Evolutionary conservation across 2,797 vertebrate genomes (phyloP), one percentile per base, ranked within the genome.

Genomic region (Acestrorhynchus altus): DNA sequence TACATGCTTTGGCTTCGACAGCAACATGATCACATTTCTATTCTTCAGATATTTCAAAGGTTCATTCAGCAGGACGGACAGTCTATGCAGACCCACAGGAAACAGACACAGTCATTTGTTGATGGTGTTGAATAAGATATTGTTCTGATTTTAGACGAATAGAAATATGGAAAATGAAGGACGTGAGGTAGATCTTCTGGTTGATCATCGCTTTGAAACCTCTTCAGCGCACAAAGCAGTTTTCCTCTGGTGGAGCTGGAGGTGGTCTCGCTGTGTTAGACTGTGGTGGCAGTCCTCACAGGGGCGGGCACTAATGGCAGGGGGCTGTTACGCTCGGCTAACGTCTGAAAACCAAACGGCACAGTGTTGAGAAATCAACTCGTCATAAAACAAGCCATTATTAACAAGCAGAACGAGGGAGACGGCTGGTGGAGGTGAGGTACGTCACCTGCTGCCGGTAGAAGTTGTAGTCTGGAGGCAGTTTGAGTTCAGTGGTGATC

Each of bases 221-320:
- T 35, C 31, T 2, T 35, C 31, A 49, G 46, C 4, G 15, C 4
- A n/a, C n/a, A n/a, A n/a, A n/a, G n/a, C n/a, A n/a, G n/a, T n/a
- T n/a, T n/a, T n/a, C n/a, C n/a, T n/a, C n/a, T n/a, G n/a, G n/a
- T n/a, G n/a, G n/a, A 49, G 46, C 46, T 16, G 46, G 46, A 49
- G 46, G 4, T 49, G 52, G 52, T 22, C 52, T 31, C 26, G 10
- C 24, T 24, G 28, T 11, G 20, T 67, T 74, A 94, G 12, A 94
- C 93, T 0, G 86, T 93, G 54, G 93, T 94, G 59, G 93, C 93
- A 24, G 87, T 74, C 87, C 93, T 90, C 81, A 91, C 87, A 5
- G 88, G 86, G 0, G 84, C 78, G 1, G 87, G 76, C 42, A 87
- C 90, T 0, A 78, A 66, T 0, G 92, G 90, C 15, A 91, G 85